Conservation (phyloP, 2,113 vertebrate species). For the Stercorarius parasiticus region DNA sequence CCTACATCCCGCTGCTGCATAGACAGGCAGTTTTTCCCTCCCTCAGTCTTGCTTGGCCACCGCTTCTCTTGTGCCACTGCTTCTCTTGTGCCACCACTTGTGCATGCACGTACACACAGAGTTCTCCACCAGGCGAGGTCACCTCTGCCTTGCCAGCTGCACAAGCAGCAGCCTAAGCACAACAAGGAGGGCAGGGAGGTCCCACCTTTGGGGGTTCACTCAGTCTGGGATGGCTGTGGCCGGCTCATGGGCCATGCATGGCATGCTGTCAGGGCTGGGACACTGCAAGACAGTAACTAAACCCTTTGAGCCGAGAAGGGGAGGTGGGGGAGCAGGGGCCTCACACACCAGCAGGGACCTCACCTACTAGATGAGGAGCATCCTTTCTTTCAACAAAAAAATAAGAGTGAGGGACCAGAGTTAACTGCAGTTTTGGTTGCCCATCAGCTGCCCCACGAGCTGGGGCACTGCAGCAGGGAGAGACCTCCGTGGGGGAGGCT, state of each 20-base stretch:
- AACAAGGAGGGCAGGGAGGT: accelerated
- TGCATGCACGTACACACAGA: too few species aligned
- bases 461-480: not conserved
- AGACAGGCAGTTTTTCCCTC: not conserved
- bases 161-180: accelerated
- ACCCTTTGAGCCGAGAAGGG: not conserved
- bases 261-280: not conserved
- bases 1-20: not conserved
- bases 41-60: accelerated
- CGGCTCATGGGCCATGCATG: not conserved
- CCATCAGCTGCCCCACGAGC: not conserved
- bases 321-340: not conserved
- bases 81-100: not conserved
- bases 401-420: not conserved
- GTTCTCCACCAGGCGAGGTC: not conserved
- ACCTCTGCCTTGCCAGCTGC: not conserved
- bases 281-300: not conserved
- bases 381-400: not conserved
- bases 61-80: not conserved
- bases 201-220: not conserved
- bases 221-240: not conserved
- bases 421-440: not conserved
- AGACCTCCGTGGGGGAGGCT: not conserved
- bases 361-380: not conserved
- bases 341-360: not conserved